These are phyloP conservation scores for Notechis scutatus DNA, from an alignment of 2,113 vertebrate genomes.

Conservation along the genomic window DNA sequence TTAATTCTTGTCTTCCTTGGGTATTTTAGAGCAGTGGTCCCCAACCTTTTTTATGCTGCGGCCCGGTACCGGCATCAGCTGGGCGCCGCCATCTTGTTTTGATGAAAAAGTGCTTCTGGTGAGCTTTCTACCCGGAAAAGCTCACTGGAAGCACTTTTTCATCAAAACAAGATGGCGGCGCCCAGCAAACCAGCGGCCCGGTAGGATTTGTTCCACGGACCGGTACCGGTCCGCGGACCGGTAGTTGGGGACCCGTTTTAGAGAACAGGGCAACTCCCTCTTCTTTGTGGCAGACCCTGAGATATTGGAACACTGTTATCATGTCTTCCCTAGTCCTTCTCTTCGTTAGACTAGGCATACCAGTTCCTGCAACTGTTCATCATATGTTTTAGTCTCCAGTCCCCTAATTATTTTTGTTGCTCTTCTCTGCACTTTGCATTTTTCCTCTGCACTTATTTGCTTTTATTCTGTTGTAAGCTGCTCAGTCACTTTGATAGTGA, in stretches of 20 bases:
- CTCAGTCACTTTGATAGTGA: background rate
- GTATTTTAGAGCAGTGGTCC: background rate
- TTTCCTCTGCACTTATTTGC: background rate
- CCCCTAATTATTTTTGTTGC: background rate
- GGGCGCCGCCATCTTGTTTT: no score
- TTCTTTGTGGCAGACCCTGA: background rate
- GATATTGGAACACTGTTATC: background rate
- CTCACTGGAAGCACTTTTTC: no score
- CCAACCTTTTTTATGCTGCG: no score
- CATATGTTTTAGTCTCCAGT: background rate
- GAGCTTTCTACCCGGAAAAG: no score
- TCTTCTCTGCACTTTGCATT: background rate
- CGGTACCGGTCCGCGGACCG: no score
- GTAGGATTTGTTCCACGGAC: no score
- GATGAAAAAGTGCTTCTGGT: no score
- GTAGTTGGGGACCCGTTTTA: no score
- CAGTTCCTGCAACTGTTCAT: background rate
- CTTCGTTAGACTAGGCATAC: background rate
- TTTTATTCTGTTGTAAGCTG: background rate
- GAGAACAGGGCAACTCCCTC: background rate
- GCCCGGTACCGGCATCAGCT: no score
- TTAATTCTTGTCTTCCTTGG: background rate
- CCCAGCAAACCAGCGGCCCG: no score
- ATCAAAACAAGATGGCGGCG: no score
- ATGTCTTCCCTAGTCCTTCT: background rate